Evolutionary conservation across 2,797 vertebrate genomes (phyloP).

Genomic region (Choloepus didactylus): DNA sequence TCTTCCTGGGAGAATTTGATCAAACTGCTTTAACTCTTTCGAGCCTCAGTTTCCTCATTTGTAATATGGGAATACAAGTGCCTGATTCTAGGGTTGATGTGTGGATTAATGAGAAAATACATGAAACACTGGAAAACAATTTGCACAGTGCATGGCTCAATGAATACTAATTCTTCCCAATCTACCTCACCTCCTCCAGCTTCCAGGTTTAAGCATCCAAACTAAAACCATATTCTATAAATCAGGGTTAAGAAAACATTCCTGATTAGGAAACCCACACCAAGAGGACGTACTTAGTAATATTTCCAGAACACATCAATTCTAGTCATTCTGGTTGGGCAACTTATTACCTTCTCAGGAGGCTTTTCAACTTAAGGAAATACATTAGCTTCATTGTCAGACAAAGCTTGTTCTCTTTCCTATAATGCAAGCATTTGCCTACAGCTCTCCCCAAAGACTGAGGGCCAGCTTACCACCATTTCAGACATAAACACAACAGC

Average conservation of each 20-base stretch:
- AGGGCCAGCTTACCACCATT: slow-evolving; percentile 70
- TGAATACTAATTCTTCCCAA: not conserved
- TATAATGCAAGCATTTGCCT: slow-evolving; percentile 61
- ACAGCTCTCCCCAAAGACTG: slow-evolving; percentile 64
- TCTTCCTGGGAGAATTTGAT: not conserved
- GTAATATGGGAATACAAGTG: not conserved
- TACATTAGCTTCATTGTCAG: slow-evolving; percentile 79
- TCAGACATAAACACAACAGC: not conserved
- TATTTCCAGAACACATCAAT: slow-evolving; percentile 71
- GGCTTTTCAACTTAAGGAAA: slow-evolving; percentile 77
- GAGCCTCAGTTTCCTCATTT: not conserved
- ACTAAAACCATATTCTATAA: not conserved
- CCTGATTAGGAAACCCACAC: slow-evolving; percentile 29
- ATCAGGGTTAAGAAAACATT: slow-evolving; percentile 68
- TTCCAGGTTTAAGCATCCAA: not conserved
- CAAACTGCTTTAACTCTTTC: not conserved
- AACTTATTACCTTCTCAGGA: slow-evolving; percentile 76
- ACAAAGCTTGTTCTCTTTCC: slow-evolving; percentile 82
- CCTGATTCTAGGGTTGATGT: not conserved
- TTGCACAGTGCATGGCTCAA: not conserved
- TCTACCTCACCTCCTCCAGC: not conserved
- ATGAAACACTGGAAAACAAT: not conserved
- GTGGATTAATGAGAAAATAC: not conserved
- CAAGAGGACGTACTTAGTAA: slow-evolving; percentile 15
- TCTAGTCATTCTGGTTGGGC: slow-evolving; percentile 84